phyloP scores from a whole-genome alignment of 2,113 vertebrate genomes.

The Zootoca vivipara region DNA sequence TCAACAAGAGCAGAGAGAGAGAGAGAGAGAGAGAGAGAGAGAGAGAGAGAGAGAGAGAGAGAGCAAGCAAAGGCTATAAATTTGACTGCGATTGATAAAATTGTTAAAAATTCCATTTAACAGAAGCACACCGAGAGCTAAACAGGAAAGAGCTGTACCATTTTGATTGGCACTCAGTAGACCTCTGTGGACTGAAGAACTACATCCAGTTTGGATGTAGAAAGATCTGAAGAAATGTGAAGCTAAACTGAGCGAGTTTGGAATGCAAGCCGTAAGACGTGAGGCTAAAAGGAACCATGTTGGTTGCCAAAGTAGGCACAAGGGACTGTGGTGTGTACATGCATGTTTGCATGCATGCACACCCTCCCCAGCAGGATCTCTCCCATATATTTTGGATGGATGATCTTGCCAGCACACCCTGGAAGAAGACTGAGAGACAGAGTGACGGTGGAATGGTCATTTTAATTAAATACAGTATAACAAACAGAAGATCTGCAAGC shows the following conservation, averaged over 20 bases:
- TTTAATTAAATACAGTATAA: too few relatives aligned
- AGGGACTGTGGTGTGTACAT: not conserved
- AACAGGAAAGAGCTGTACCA: not conserved
- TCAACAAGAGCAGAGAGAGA: constrained; percentile 50
- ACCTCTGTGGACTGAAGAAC: not conserved
- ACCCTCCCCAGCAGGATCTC: not conserved
- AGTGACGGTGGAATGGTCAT: too few relatives aligned
- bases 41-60: constrained; percentile 47
- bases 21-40: constrained; percentile 6
- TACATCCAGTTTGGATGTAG: not conserved
- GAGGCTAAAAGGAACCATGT: not conserved
- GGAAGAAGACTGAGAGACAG: too few relatives aligned
- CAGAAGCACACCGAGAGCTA: not conserved
- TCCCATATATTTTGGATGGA: not conserved
- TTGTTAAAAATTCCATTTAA: constrained; percentile 5
- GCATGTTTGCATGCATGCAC: not conserved
- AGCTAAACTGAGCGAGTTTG: not conserved
- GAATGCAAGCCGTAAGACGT: not conserved
- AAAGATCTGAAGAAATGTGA: not conserved
- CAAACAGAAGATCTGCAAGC: too few relatives aligned
- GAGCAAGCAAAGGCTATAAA: constrained; percentile 32
- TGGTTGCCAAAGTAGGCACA: not conserved
- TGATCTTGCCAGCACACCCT: not conserved
- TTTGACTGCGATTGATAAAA: constrained; percentile 34
- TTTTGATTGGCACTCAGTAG: not conserved